Evolutionary conservation across 2,113 vertebrate genomes (phyloP), one percentile per base, ranked within the genome.

Genomic region (Urocitellus parryii): DNA sequence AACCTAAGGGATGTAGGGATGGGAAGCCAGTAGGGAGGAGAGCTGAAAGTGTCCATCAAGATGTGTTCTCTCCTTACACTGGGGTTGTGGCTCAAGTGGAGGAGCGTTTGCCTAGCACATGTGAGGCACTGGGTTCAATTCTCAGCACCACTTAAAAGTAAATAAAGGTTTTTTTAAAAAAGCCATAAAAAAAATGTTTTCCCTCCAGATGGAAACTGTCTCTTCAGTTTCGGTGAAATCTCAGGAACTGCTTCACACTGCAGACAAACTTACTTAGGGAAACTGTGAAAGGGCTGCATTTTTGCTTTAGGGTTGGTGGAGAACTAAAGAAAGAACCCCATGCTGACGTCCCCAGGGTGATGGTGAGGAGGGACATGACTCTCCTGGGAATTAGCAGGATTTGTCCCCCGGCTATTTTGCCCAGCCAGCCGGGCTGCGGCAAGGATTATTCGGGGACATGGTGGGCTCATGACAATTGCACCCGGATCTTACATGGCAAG

Each of bases 261-360:
- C 37, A 88, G 29, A 34, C 67, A 34, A 67, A 39, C 89, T 79
- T 91, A 68, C 94, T 94, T 70, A 37, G 82, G 70, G 90, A 92
- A 27, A 68, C 61, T 37, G 65, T 7, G 42, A 79, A 94, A 90
- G 70, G 80, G 56, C 58, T 86, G 74, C 74, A 39, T 84, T 89
- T 45, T 80, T 68, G 79, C 53, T 29, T 32, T 73, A 58, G 89
- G 68, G 68, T 20, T n/a, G 8, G 39, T 45, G 65, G 9, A 29
- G 11, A 72, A 80, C 32, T 42, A 32, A n/a, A 34, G 53, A 45
- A 73, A 86, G 68, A 77, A 77, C 2, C 14, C 11, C 4, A 4
- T 10, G 70, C n/a, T 68, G 68, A 85, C 37, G n/a, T 14, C 61
- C 24, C 24, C 8, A 0, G 61, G 61, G 6, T 24, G 58, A 10